Evolutionary conservation across 2,888 invertebrate species (phyloP).

Genomic region (Sussaba pulchella): DNA sequence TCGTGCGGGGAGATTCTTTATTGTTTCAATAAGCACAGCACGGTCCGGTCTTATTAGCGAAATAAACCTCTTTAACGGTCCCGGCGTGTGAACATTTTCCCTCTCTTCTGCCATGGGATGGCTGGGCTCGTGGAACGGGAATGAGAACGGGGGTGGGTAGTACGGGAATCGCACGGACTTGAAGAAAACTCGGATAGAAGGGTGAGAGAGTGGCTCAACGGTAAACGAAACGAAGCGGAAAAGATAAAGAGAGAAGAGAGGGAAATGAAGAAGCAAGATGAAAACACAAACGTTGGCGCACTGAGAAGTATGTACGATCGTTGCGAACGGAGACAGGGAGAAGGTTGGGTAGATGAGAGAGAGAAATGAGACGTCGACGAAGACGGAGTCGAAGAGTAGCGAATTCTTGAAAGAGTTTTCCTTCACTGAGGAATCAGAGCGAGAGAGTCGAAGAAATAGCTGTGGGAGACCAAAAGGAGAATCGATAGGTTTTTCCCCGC

Average conservation of each 20-base stretch:
- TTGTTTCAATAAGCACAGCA: conserved; percentile 84
- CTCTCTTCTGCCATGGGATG: conserved; percentile 31
- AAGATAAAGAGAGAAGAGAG: conserved; percentile 48
- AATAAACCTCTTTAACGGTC: conserved; percentile 84
- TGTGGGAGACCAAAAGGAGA: conserved; percentile 82
- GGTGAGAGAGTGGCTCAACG: conserved; percentile 27
- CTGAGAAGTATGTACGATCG: conserved; percentile 67
- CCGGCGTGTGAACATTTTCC: conserved; percentile 72
- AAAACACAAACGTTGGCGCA: conserved; percentile 53
- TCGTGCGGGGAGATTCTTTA: conserved; percentile 81
- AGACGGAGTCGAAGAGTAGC: conserved; percentile 56
- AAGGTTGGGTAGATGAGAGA: conserved; percentile 41
- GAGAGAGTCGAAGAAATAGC: conserved; percentile 74
- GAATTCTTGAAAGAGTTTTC: conserved; percentile 68
- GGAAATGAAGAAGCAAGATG: conserved; percentile 55
- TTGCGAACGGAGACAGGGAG: conserved; percentile 53
- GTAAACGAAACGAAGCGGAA: conserved; percentile 44
- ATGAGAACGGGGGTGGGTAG: conserved; percentile 16
- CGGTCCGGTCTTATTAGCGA: conserved; percentile 84
- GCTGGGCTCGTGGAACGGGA: not conserved
- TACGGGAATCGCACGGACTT: conserved; percentile 26
- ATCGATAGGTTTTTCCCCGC: conserved; percentile 84
- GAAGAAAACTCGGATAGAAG: conserved; percentile 36
- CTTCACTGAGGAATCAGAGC: conserved; percentile 49
- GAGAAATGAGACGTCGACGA: conserved; percentile 66